Conservation (phyloP, 2,888 invertebrate species). For the Agrilus biguttatus region DNA sequence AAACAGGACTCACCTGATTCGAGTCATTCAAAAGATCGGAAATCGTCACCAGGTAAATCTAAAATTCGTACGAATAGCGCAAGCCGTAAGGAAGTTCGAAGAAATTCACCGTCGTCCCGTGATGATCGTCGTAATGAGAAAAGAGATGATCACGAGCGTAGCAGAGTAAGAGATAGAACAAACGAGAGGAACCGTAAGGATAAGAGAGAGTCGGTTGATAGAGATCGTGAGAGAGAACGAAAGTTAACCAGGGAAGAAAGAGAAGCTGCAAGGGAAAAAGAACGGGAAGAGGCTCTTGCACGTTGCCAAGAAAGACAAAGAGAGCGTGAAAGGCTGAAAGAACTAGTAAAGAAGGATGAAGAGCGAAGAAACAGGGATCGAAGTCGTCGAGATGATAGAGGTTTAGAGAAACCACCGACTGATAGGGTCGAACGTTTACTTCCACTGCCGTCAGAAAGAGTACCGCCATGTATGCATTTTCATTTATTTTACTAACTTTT, state of each 20-base stretch:
- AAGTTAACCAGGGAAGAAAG: conserved; percentile 37
- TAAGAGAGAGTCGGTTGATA: conserved; percentile 45
- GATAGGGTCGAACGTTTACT: conserved; percentile 45
- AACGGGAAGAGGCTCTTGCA: conserved; percentile 48
- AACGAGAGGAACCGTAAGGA: conserved; percentile 27
- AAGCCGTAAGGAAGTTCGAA: conserved; percentile 21
- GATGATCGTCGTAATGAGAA: conserved; percentile 30
- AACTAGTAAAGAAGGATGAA: conserved; percentile 34
- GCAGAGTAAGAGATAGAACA: conserved; percentile 15
- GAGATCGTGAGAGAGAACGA: conserved; percentile 38
- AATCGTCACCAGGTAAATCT: conserved; percentile 21
- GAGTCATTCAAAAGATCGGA: conserved; percentile 25
- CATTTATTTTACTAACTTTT: too few species aligned
- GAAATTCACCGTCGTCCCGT: conserved; percentile 31
- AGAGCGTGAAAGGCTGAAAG: conserved; percentile 36
- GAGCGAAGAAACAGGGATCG: conserved; percentile 37
- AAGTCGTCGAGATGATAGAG: conserved; percentile 38
- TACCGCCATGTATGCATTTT: conserved; percentile 22
- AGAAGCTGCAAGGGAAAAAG: conserved; percentile 44
- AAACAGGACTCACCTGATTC: conserved; percentile 31
- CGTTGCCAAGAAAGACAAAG: conserved; percentile 48
- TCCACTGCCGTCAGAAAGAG: conserved; percentile 47
- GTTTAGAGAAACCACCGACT: conserved; percentile 43
- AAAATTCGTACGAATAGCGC: conserved; percentile 19
- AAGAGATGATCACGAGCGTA: conserved; percentile 35